A percentile compares a stretch with the other conserved stretches of the same genome.
These are phyloP conservation scores for Cephus pulcher DNA, from an alignment of 2,888 invertebrate genomes.

Conservation along the genomic window DNA sequence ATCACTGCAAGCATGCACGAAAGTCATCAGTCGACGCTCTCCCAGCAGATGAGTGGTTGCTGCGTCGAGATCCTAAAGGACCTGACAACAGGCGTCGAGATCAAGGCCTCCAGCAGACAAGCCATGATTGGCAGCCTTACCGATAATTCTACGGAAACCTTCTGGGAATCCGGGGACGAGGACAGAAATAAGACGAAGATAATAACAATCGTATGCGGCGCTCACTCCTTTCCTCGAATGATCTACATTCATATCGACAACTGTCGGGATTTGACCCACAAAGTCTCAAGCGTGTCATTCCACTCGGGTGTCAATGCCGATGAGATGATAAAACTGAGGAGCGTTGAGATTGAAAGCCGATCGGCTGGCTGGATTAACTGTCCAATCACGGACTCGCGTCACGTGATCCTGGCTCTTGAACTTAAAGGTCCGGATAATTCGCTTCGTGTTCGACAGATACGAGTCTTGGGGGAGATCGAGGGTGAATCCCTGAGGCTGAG, in stretches of 20 bases:
- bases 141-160: constrained; percentile 96
- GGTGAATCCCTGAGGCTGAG: constrained; percentile 70
- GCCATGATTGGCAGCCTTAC: constrained; percentile 94
- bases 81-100: constrained; percentile 80
- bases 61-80: constrained; percentile 78
- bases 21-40: constrained; percentile 68
- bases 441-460: constrained; percentile 87
- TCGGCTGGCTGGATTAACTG: constrained; percentile 93
- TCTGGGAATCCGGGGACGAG: constrained; percentile 99
- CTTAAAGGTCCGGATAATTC: constrained; percentile 93
- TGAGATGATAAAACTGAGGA: constrained; percentile 82
- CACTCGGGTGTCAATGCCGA: constrained; percentile 85
- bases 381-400: constrained; percentile 74
- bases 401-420: constrained; percentile 80
- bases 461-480: constrained; percentile 75
- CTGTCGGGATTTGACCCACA: constrained; percentile 90
- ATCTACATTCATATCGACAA: constrained; percentile 95
- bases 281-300: constrained; percentile 88
- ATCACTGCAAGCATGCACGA: constrained; percentile 71
- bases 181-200: constrained; percentile 94
- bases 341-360: constrained; percentile 87
- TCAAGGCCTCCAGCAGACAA: constrained; percentile 92
- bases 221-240: constrained; percentile 76
- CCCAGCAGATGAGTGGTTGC: constrained; percentile 66
- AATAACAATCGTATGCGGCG: constrained; percentile 76